phyloP scores from a whole-genome alignment of 1,140 invertebrate species.

The Penaeus indicus region DNA sequence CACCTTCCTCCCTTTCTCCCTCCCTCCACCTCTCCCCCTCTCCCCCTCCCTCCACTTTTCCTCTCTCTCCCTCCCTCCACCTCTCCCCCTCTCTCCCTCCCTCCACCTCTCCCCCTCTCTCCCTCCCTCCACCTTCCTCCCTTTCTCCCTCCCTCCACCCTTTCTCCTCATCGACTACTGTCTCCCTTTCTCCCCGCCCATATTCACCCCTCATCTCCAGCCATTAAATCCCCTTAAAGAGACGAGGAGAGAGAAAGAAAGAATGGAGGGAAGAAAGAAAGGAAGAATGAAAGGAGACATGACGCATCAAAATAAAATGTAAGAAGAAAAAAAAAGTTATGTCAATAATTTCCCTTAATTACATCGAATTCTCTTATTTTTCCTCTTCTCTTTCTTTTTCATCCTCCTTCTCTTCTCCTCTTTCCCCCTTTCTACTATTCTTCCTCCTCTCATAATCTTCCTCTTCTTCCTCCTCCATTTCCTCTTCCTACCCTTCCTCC shows the following conservation, averaged over 20 bases:
- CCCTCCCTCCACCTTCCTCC: neutral
- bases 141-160: neutral
- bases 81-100: neutral
- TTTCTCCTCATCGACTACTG: neutral
- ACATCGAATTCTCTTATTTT: neutral
- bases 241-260: too few species aligned
- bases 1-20: too few species aligned
- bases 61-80: neutral
- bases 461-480: neutral
- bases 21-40: neutral
- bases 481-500: neutral
- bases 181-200: too few species aligned
- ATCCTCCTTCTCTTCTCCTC: neutral
- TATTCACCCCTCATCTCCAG: too few species aligned
- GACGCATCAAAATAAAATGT: too few species aligned
- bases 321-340: too few species aligned
- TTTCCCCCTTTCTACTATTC: neutral
- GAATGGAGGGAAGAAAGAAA: too few species aligned
- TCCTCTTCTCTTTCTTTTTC: neutral
- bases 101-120: neutral
- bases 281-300: too few species aligned
- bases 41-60: neutral
- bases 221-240: too few species aligned
- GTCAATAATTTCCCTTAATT: neutral
- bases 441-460: neutral